Evolutionary conservation across 2,113 vertebrate genomes (phyloP), one percentile per base, ranked within the genome.

Genomic region (Neogobius melanostomus): DNA sequence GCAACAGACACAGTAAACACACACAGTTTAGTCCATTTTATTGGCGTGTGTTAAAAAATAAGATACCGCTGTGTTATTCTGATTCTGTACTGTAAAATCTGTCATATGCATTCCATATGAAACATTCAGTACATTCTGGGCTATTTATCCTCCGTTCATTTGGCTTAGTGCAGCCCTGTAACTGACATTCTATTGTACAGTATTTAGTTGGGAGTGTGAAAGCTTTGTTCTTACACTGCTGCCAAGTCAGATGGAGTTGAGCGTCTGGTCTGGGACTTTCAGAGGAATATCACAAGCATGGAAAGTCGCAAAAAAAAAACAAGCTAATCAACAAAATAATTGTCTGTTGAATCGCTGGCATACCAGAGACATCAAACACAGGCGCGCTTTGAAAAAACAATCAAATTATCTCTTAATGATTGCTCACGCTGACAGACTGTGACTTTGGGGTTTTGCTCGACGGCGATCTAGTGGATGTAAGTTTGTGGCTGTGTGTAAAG

Each of bases 211-310:
- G 70, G 60, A 82, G 78, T 83, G 80, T 76, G 79, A 75, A 79
- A 68, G 84, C 82, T 87, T 90, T 85, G 85, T 87, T 90, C 84
- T 69, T 11, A 71, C 44, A 43, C 53, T 10, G 69, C 77, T 87
- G 88, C 88, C 86, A 89, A 91, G 87, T 91, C 87, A 90, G 87
- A 88, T 86, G 87, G 84, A 90, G 83, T 80, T 76, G 79, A 85
- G 87, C 86, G 86, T 91, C 88, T 91, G 88, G 90, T 83, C 83
- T 87, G 88, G 87, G 87, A 90, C 72, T 89, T 89, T 83, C 88
- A 87, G 83, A 89, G 83, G 82, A 90, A 89, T 90, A 90, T 90
- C 87, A 87, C 87, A 82, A 83, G 71, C 83, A 80, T 80, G 72
- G 76, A 74, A 89, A 89, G 77, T 87, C 86, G 85, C 84, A 79